Conservation (phyloP, 2,888 invertebrate species). For the Diarsia rubi region DNA sequence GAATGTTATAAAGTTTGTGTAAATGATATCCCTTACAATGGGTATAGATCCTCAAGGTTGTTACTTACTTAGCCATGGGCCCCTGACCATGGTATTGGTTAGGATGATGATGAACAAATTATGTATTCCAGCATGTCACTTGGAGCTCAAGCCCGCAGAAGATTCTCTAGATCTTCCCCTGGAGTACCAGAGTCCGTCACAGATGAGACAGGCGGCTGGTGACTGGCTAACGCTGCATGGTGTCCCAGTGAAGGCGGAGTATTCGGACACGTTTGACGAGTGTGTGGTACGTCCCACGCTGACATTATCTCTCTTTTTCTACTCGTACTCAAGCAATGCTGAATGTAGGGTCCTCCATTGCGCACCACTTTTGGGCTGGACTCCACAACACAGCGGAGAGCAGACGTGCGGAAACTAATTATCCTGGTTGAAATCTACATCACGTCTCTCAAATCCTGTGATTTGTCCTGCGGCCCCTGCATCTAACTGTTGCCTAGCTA, state of each 20-base stretch:
- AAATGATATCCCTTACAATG: not conserved
- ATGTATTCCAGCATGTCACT: conserved; percentile 1
- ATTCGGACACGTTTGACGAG: not conserved
- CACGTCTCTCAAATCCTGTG: too few species aligned
- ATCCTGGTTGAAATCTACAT: too few species aligned
- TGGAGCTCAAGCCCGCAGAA: not conserved
- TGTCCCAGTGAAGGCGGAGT: not conserved
- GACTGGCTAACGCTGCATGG: conserved; percentile 36
- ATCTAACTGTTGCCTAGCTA: too few species aligned
- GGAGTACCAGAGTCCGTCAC: not conserved
- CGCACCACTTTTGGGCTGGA: too few species aligned
- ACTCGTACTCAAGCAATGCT: not conserved
- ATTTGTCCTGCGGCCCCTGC: too few species aligned
- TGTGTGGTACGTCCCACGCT: conserved; percentile 14
- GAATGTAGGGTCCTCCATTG: too few species aligned
- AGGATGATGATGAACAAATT: not conserved
- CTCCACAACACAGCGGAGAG: too few species aligned
- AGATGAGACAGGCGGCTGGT: conserved; percentile 23
- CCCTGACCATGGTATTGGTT: not conserved
- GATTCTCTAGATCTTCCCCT: conserved; percentile 5
- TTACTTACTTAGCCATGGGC: not conserved
- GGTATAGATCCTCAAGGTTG: not conserved
- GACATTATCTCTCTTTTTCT: not conserved
- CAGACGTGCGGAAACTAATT: too few species aligned
- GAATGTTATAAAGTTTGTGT: not conserved